phyloP scores from a whole-genome alignment of 2,113 vertebrate species.

The Vulpes ferrilata region DNA sequence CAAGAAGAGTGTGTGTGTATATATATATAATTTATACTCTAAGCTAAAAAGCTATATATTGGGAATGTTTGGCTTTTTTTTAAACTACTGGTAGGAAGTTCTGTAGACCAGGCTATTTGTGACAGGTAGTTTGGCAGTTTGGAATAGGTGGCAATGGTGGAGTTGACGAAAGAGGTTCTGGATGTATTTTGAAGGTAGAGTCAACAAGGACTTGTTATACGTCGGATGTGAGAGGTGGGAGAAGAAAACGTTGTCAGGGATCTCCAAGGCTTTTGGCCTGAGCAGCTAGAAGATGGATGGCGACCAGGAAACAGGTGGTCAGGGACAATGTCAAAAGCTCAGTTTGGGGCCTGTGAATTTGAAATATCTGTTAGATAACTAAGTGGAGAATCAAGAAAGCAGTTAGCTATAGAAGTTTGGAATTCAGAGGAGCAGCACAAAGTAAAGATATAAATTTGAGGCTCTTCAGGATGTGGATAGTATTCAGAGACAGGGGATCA shows the following conservation, averaged over 20 bases:
- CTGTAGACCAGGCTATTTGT: not conserved
- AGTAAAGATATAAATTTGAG: not conserved
- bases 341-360: not conserved
- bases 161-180: not conserved
- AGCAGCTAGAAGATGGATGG: not conserved
- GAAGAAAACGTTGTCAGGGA: not conserved
- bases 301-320: not conserved
- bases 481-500: not conserved
- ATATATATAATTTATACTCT: not conserved
- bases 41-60: not conserved
- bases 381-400: not conserved
- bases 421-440: not conserved
- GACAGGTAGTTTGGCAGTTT: not conserved
- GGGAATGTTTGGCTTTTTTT: not conserved
- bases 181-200: not conserved
- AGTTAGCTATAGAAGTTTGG: not conserved
- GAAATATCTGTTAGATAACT: not conserved
- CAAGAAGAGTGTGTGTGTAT: not conserved
- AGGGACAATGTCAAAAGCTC: not conserved
- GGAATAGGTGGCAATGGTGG: too few relatives aligned
- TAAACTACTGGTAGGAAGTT: not conserved
- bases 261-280: not conserved
- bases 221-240: not conserved
- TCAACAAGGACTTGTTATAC: not conserved
- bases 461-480: not conserved